Conservation (phyloP, 2,888 invertebrate species). For the Drymonia ruficornis region DNA sequence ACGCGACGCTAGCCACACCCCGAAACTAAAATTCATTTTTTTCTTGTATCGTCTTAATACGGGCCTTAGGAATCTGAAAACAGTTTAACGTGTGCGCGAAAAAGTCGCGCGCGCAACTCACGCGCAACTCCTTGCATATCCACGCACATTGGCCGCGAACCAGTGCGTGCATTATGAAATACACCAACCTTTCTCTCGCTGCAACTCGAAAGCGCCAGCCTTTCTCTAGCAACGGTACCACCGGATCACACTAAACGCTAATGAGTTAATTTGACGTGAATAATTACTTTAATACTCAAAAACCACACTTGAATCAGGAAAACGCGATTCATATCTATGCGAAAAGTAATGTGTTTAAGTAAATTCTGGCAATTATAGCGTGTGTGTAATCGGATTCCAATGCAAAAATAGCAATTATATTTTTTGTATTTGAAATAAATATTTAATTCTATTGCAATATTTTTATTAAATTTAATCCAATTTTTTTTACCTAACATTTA, state of each 20-base stretch:
- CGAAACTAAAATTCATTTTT: no score
- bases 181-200: constrained; percentile 45
- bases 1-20: no score
- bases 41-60: no score
- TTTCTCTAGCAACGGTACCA: constrained; percentile 48
- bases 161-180: constrained; percentile 47
- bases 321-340: constrained; percentile 1
- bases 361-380: background rate
- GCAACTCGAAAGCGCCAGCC: constrained; percentile 45
- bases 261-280: constrained; percentile 29
- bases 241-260: constrained; percentile 26
- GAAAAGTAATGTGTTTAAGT: background rate
- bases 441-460: no score
- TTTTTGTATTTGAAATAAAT: no score
- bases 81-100: background rate
- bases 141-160: constrained; percentile 24
- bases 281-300: constrained; percentile 18
- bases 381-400: no score
- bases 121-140: constrained; percentile 23
- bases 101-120: background rate
- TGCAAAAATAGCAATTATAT: no score
- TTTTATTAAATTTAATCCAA: no score
- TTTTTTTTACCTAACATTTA: no score
- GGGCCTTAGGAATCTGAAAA: no score
- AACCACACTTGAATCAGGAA: constrained; percentile 7